These are phyloP conservation scores for Anolis apletophallus DNA, from an alignment of 2,797 vertebrate genomes.

Conservation along the genomic window DNA sequence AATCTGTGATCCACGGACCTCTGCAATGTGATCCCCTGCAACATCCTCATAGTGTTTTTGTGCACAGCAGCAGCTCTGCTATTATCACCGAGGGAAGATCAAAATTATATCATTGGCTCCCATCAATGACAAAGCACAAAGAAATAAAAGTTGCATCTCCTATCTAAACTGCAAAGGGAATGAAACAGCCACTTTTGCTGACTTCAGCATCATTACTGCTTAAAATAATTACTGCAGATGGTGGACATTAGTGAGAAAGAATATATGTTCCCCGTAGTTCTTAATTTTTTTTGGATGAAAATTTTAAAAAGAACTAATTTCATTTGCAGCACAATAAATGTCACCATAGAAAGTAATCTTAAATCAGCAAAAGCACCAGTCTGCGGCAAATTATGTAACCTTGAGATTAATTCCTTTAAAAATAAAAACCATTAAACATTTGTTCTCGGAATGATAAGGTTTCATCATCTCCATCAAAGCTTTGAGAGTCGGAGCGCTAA, in stretches of 20 bases:
- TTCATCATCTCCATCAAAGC: not conserved
- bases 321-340: slow-evolving; percentile 33
- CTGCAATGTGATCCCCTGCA: no score
- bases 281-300: slow-evolving; percentile 40
- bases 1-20: no score
- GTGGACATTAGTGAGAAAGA: not conserved
- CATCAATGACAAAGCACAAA: not conserved
- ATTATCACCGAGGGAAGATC: slow-evolving; percentile 11
- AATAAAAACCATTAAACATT: not conserved
- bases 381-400: slow-evolving; percentile 26
- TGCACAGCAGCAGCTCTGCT: not conserved
- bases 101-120: not conserved
- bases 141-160: not conserved
- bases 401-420: slow-evolving; percentile 2
- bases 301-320: slow-evolving; percentile 27
- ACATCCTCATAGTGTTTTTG: not conserved
- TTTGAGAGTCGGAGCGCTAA: slow-evolving; percentile 6
- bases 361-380: slow-evolving; percentile 39
- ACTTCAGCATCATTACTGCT: slow-evolving; percentile 12
- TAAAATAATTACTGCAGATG: slow-evolving; percentile 15
- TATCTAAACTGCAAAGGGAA: slow-evolving; percentile 32
- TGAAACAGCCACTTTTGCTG: not conserved
- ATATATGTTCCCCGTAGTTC: slow-evolving; percentile 28
- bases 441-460: not conserved
- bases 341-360: slow-evolving; percentile 53